Evolutionary conservation across 2,888 invertebrate species (phyloP).

Genomic region (Coenonympha arcania): DNA sequence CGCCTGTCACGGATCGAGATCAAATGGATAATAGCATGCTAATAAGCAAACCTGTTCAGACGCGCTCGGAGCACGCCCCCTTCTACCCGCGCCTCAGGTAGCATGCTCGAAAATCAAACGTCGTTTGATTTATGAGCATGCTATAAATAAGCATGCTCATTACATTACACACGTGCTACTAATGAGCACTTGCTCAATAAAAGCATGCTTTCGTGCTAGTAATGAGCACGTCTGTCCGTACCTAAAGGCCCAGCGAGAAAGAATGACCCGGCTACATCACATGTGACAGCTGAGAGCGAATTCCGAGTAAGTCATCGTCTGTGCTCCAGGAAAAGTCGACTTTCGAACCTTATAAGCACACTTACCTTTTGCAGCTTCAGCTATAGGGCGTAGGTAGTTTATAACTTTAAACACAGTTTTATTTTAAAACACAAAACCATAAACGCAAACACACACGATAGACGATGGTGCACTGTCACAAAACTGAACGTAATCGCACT

Average conservation of each 20-base stretch:
- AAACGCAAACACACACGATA: constrained; percentile 39
- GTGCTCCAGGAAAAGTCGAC: constrained; percentile 30
- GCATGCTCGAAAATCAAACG: no score
- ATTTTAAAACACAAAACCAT: constrained; percentile 36
- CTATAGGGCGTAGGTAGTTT: constrained; percentile 38
- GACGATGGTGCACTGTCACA: constrained; percentile 47
- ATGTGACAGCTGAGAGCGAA: constrained; percentile 25
- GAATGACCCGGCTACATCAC: constrained; percentile 27
- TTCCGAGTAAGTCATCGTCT: constrained; percentile 26
- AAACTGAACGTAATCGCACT: constrained; percentile 41
- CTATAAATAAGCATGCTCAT: no score
- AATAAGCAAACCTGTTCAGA: no score
- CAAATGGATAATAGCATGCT: no score
- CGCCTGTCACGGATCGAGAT: no score
- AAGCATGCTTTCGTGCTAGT: no score
- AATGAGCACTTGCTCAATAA: no score
- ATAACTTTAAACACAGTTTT: constrained; percentile 30
- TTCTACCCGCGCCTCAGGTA: no score
- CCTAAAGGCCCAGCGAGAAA: constrained; percentile 19
- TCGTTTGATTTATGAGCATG: no score
- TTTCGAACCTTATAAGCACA: constrained; percentile 37
- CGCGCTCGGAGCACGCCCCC: no score
- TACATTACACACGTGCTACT: no score
- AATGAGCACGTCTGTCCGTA: no score
- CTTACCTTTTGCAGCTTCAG: constrained; percentile 49